Conservation (phyloP, 2,113 vertebrate species). For the Cyprinodon variegatus region DNA sequence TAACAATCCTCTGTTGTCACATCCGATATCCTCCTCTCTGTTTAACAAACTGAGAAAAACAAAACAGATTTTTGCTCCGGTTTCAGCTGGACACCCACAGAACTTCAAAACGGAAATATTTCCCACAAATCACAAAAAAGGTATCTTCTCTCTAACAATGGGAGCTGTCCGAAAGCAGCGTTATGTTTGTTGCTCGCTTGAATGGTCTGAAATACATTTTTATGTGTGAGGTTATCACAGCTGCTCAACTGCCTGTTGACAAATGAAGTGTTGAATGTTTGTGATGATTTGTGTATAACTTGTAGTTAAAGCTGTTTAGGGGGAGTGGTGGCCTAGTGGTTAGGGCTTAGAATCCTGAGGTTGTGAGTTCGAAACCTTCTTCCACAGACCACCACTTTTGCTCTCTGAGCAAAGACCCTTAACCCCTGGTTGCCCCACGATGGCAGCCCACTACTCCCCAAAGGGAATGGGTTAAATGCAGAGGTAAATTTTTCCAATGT, state of each 20-base stretch:
- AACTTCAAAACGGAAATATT: constrained; percentile 88
- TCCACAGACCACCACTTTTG: no score
- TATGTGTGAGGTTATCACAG: constrained; percentile 28
- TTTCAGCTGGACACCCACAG: constrained; percentile 86
- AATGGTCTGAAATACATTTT: constrained; percentile 58
- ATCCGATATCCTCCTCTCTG: constrained; percentile 47
- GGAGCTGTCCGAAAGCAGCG: constrained; percentile 2
- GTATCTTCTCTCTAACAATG: constrained; percentile 70
- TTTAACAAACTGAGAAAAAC: constrained; percentile 45
- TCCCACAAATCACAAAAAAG: constrained; percentile 86
- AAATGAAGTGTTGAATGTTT: not conserved
- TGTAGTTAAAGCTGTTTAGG: constrained; percentile 6
- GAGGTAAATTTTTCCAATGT: no score
- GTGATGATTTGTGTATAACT: not conserved
- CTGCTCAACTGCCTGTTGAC: constrained; percentile 54
- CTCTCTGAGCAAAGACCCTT: no score
- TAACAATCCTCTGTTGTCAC: constrained; percentile 28
- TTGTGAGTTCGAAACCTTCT: no score
- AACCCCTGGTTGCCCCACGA: no score
- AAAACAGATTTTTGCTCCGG: constrained; percentile 59
- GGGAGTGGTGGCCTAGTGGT: no score
- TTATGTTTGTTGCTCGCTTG: constrained; percentile 16
- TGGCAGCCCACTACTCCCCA: no score
- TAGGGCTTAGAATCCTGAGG: no score
- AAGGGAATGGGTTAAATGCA: no score